phyloP scores from a whole-genome alignment of 1,140 invertebrate genomes.

The Drosophila miranda region DNA sequence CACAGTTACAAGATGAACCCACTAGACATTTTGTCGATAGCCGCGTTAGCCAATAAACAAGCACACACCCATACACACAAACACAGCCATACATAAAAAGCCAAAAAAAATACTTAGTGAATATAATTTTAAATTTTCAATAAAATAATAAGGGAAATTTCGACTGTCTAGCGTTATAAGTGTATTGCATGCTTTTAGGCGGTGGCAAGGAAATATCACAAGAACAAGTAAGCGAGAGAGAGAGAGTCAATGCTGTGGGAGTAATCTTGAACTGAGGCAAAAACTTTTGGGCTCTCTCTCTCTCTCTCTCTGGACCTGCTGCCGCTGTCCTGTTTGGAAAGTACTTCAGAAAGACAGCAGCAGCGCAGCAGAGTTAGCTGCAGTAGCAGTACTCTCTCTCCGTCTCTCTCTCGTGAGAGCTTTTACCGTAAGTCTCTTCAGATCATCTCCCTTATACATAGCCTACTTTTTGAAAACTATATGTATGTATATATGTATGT shows the following conservation, averaged over 20 bases:
- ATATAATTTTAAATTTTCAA: slow-evolving; percentile 31
- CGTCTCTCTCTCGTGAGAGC: no score
- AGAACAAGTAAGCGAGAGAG: neutral
- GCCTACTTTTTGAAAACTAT: neutral
- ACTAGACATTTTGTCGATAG: slow-evolving; percentile 54
- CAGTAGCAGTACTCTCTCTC: no score
- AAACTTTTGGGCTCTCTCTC: neutral
- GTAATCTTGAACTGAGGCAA: no score
- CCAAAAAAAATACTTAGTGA: slow-evolving; percentile 13
- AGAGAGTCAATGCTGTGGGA: neutral
- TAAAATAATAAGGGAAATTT: slow-evolving; percentile 3
- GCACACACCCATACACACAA: slow-evolving; percentile 2
- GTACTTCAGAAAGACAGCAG: no score
- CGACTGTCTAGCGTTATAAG: no score
- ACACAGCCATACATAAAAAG: no score
- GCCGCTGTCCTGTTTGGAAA: neutral
- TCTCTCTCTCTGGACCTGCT: no score
- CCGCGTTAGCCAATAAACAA: slow-evolving; percentile 31
- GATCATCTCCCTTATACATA: no score
- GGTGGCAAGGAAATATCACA: neutral
- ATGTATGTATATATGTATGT: neutral
- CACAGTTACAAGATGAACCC: neutral
- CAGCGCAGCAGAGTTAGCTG: no score
- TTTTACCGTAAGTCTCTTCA: no score
- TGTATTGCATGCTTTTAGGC: slow-evolving; percentile 8